phyloP scores from a whole-genome alignment of 1,140 invertebrate species.

The Pseudomyrmex pallidus region DNA sequence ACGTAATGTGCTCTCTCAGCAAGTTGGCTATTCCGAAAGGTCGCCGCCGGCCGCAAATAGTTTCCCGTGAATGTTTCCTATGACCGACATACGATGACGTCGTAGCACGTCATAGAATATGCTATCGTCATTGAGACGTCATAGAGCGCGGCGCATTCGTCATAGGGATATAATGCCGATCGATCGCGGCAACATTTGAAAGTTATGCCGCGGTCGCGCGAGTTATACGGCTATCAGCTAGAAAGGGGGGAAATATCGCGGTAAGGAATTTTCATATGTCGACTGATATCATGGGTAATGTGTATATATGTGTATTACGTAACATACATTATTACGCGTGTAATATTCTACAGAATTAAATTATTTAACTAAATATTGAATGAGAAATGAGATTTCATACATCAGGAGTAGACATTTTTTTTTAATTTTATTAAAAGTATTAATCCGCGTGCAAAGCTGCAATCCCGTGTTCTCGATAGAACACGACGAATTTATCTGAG shows the following conservation, averaged over 20 bases:
- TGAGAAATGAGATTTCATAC: too few relatives aligned
- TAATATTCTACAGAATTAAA: neutral
- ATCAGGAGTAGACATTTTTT: too few relatives aligned
- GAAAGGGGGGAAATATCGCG: slow-evolving; percentile 1
- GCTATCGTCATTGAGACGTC: slow-evolving; percentile 60
- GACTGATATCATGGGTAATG: neutral
- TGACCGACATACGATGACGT: slow-evolving; percentile 59
- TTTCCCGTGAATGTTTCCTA: slow-evolving; percentile 32
- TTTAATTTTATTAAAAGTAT: too few relatives aligned
- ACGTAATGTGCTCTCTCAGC: slow-evolving; percentile 31
- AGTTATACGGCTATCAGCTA: slow-evolving; percentile 8
- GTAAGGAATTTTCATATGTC: neutral
- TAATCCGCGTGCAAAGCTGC: too few relatives aligned
- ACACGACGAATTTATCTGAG: neutral
- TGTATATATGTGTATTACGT: neutral
- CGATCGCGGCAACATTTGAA: slow-evolving; percentile 22
- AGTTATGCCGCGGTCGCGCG: neutral
- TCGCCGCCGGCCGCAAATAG: slow-evolving; percentile 43
- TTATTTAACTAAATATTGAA: too few relatives aligned
- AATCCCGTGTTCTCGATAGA: neutral
- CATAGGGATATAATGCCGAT: slow-evolving; percentile 51
- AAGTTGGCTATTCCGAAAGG: slow-evolving; percentile 41
- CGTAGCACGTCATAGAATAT: slow-evolving; percentile 60
- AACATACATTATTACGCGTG: neutral
- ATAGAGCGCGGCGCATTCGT: slow-evolving; percentile 45